Conservation (phyloP, 2,797 vertebrate genomes). For the Heteromormyrus szaboi region DNA sequence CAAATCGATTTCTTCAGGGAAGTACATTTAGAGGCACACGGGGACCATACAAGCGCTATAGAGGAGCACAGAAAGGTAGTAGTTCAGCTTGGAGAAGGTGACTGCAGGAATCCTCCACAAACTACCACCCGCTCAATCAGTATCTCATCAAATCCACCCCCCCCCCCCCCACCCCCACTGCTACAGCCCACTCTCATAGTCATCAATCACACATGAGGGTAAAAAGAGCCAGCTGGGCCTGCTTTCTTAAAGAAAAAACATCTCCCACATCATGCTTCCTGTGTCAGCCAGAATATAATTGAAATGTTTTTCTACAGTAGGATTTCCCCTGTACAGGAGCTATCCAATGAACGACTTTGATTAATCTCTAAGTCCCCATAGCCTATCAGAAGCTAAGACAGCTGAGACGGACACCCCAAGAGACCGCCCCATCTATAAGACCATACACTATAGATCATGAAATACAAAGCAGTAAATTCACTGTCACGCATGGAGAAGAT, state of each 20-base stretch:
- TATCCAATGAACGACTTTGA: not conserved
- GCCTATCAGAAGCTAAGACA: not conserved
- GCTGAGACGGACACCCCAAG: not conserved
- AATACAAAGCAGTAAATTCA: slow-evolving; percentile 1
- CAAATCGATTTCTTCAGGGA: not conserved
- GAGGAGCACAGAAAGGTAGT: not conserved
- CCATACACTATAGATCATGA: not conserved
- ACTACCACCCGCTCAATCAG: not conserved
- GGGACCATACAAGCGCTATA: not conserved
- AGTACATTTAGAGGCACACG: not conserved
- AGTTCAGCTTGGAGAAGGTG: not conserved
- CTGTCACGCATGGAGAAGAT: not conserved
- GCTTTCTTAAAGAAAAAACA: not conserved
- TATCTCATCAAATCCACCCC: not conserved
- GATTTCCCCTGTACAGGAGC: not conserved
- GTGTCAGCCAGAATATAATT: not conserved
- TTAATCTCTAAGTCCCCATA: not conserved
- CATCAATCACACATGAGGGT: not conserved
- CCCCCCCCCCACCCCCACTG: no score
- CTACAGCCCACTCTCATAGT: not conserved
- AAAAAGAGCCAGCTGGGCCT: not conserved
- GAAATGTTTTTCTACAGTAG: not conserved
- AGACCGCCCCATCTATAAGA: not conserved
- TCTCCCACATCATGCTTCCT: not conserved
- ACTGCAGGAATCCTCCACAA: not conserved